Percentiles rank a stretch among this genome's conserved stretches.
These are phyloP conservation scores for Platysternon megacephalum DNA, from an alignment of 2,113 vertebrate species.

Conservation along the genomic window DNA sequence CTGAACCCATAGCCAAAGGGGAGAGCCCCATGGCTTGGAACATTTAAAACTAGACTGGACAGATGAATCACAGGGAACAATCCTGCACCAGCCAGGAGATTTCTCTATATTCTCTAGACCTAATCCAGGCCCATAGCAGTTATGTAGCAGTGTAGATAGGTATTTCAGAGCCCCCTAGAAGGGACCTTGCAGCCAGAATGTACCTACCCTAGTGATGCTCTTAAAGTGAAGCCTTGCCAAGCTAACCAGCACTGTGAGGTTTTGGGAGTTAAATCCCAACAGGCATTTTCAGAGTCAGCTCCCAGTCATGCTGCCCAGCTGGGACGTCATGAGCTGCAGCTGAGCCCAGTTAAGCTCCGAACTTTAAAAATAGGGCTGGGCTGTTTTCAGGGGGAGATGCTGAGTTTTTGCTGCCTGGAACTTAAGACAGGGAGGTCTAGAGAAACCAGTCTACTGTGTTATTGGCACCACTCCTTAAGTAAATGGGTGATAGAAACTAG, in stretches of 20 bases:
- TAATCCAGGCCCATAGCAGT: not conserved
- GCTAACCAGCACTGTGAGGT: not conserved
- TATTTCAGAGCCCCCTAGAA: not conserved
- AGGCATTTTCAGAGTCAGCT: not conserved
- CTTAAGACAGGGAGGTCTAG: not conserved
- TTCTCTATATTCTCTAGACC: not conserved
- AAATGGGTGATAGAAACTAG: not conserved
- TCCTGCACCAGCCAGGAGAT: no score
- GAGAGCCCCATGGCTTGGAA: not conserved
- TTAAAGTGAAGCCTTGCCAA: not conserved
- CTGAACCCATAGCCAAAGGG: fast-evolving
- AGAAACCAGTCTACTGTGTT: not conserved
- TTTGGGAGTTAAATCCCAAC: not conserved
- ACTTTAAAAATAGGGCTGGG: not conserved
- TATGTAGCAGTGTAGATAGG: not conserved
- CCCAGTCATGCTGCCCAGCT: not conserved
- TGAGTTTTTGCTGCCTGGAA: not conserved
- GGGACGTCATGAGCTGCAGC: not conserved
- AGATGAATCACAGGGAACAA: not conserved
- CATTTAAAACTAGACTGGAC: not conserved
- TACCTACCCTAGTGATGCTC: not conserved
- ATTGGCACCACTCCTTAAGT: not conserved
- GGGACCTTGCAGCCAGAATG: not conserved
- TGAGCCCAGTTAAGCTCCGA: not conserved
- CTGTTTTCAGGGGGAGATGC: not conserved